Percentiles rank a stretch among this genome's conserved stretches.
These are phyloP conservation scores for Sigmodon hispidus DNA, from an alignment of 2,113 vertebrate species.

Conservation along the genomic window DNA sequence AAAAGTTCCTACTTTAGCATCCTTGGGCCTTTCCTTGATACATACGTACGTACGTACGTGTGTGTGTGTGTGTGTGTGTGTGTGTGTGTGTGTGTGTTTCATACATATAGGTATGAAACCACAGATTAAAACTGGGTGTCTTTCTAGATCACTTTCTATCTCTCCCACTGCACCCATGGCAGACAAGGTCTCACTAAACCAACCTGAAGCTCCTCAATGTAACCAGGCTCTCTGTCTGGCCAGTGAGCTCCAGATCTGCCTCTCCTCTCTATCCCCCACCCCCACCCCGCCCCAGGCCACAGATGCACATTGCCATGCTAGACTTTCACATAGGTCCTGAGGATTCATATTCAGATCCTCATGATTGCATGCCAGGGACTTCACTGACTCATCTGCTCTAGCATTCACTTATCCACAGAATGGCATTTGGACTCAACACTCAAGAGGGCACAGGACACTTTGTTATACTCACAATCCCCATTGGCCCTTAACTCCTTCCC, in stretches of 20 bases:
- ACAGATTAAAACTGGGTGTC: not conserved
- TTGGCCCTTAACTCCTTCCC: not conserved
- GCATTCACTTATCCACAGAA: not conserved
- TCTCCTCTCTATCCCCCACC: not conserved
- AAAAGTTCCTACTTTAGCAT: not conserved
- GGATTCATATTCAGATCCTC: not conserved
- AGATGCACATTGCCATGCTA: too few relatives aligned
- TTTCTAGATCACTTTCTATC: not conserved
- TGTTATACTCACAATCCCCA: not conserved
- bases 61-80: not conserved
- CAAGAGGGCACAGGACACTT: not conserved
- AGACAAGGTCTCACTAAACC: not conserved
- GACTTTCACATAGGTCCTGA: not conserved
- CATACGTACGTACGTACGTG: not conserved
- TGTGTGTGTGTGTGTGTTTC: rapidly evolving
- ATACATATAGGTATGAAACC: too few relatives aligned
- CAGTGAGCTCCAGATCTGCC: not conserved
- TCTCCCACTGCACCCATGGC: not conserved
- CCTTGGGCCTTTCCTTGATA: not conserved
- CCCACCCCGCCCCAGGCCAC: not conserved
- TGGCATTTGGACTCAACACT: not conserved
- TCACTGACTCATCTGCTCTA: not conserved
- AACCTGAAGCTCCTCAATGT: not conserved
- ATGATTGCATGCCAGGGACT: not conserved
- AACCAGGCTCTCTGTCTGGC: not conserved